phyloP scores from a whole-genome alignment of 2,888 invertebrate species.

The Melieria picta region DNA sequence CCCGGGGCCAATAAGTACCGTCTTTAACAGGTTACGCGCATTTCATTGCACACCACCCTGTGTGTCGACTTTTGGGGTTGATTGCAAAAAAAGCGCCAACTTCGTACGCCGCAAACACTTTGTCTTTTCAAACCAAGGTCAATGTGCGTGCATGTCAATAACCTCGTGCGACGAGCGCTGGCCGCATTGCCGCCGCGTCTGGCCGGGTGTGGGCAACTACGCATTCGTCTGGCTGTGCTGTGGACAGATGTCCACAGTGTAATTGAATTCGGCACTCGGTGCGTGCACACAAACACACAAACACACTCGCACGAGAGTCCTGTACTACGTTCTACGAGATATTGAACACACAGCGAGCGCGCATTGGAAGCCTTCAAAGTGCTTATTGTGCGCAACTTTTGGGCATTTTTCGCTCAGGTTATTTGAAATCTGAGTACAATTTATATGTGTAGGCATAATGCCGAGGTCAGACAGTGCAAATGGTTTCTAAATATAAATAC shows the following conservation, averaged over 20 bases:
- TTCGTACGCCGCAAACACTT: constrained; percentile 31
- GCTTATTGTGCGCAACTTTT: too few species aligned
- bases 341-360: too few species aligned
- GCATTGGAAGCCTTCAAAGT: too few species aligned
- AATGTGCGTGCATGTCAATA: constrained; percentile 59
- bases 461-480: too few species aligned
- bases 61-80: neutral
- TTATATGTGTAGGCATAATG: too few species aligned
- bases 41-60: neutral
- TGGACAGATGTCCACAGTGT: constrained; percentile 55
- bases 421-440: too few species aligned
- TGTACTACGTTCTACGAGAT: too few species aligned
- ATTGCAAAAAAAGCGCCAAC: neutral
- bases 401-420: too few species aligned
- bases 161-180: constrained; percentile 42
- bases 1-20: neutral
- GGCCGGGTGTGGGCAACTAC: constrained; percentile 20
- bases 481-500: too few species aligned
- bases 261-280: constrained; percentile 33
- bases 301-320: neutral
- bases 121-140: constrained; percentile 51
- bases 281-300: neutral
- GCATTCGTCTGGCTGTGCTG: constrained; percentile 49
- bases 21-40: neutral
- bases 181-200: neutral